Evolutionary conservation across 2,113 vertebrate species (phyloP), one percentile per base, ranked within the genome.

Genomic region (Eleginops maclovinus): DNA sequence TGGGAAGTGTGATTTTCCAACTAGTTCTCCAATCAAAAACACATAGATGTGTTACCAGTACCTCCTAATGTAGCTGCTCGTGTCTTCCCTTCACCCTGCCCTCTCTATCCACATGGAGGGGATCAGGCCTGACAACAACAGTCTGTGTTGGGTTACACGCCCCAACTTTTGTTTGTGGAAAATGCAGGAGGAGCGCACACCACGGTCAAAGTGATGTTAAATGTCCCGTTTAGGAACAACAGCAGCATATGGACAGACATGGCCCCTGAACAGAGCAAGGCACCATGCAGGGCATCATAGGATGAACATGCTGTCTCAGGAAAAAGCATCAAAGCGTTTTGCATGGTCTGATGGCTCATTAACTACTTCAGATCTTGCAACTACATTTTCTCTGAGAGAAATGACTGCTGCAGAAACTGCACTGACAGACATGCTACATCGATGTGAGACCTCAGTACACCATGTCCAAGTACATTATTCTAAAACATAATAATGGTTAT

Each of bases 71-170:
- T n/a, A n/a, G n/a, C n/a, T n/a, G n/a, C n/a, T n/a, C n/a, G n/a
- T 79, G 79, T 79, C 72, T 77, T 81, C 59, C 54, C 43, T 60
- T 82, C 36, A 66, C 75, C 68, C 60, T 81, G 53, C 44, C 65
- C 49, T 82, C 72, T 70, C 70, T 54, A 69, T 72, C 55, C 84
- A 86, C 79, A 91, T 90, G 88, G 77, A 82, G 72, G 50, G 77
- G 70, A 89, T 90, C 80, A 88, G 75, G 77, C 60, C 56, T 86
- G 85, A 86, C 58, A 71, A 85, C 75, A 80, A 84, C 53, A 3
- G 81, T 73, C 83, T 91, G 87, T 88, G 79, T 87, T 58, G 72
- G 84, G 83, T 93, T 92, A 90, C 72, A 83, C 47, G 49, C 77
- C 75, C 43, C 66, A 21, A 14, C 54, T 75, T 84, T 84, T 89